Percentiles rank a stretch among this genome's conserved stretches.
phyloP scores from a whole-genome alignment of 2,797 vertebrate genomes.

The Hybognathus amarus region DNA sequence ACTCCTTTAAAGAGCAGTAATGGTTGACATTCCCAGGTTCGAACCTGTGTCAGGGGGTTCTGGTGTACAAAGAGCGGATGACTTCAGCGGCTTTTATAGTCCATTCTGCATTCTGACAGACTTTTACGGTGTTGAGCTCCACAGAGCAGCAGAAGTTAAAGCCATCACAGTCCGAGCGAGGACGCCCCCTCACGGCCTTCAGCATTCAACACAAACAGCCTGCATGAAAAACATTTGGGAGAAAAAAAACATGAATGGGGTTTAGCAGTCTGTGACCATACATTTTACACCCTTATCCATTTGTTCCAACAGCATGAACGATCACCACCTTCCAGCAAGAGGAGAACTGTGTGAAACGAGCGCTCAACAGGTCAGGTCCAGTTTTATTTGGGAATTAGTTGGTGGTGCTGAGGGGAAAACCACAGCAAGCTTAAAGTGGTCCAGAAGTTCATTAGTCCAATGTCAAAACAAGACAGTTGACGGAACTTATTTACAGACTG shows the following conservation, averaged over 20 bases:
- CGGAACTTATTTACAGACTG: slow-evolving; percentile 42
- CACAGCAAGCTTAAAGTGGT: slow-evolving; percentile 15
- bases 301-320: slow-evolving; percentile 35
- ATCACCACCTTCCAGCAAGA: slow-evolving; percentile 4
- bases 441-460: slow-evolving; percentile 32
- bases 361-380: not conserved
- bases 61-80: slow-evolving; percentile 40
- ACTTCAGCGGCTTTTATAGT: slow-evolving; percentile 53
- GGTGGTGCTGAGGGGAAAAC: slow-evolving; percentile 23
- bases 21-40: slow-evolving; percentile 36
- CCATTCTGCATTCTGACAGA: slow-evolving; percentile 47
- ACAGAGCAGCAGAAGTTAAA: slow-evolving; percentile 59
- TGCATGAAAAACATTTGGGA: slow-evolving; percentile 59
- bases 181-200: slow-evolving; percentile 31
- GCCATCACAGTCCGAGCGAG: slow-evolving; percentile 49
- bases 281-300: slow-evolving; percentile 32
- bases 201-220: slow-evolving; percentile 55
- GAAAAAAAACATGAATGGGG: slow-evolving; percentile 42
- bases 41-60: slow-evolving; percentile 46
- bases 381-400: not conserved
- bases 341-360: slow-evolving; percentile 10
- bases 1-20: slow-evolving; percentile 25
- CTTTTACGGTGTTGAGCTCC: slow-evolving; percentile 56
- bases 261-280: slow-evolving; percentile 42
- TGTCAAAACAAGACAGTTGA: slow-evolving; percentile 35